Evolutionary conservation across 2,113 vertebrate genomes (phyloP), one percentile per base, ranked within the genome.

Genomic region (Microcebus murinus): DNA sequence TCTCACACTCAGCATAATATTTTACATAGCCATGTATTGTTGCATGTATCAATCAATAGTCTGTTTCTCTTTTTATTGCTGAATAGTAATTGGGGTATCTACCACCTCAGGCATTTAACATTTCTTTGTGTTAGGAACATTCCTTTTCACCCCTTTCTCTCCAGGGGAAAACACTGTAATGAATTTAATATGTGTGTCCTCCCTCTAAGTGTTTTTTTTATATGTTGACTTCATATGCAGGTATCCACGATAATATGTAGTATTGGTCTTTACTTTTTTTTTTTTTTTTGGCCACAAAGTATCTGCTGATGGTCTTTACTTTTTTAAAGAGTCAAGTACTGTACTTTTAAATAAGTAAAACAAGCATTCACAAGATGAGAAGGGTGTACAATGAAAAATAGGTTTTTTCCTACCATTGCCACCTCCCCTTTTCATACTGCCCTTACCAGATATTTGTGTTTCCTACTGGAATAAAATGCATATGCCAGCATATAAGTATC

Each of bases 301-400:
- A n/a, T n/a, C n/a, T n/a, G n/a, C n/a, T n/a, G n/a, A n/a, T 84
- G 11, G 21, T 96, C 61, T 79, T 61, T 90, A 12, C 59, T 71
- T 89, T 92, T 84, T 93, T 80, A 67, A 57, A 90, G 31, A 34
- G 42, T 36, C 8, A 27, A 0, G 61, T 48, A 48, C 14, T 74
- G 7, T 74, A 48, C 63, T 93, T 92, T 85, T 73, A 73, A 95
- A 65, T 34, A 91, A 87, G 42, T 52, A 73, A 83, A 71, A 52
- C 39, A 48, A 83, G 52, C 31, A 84, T 88, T 87, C 27, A 70
- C 89, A 81, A n/a, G 31, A 89, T 89, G 59, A 52, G 77, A 70
- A 34, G 42, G 14, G 4, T n/a, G 14, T 55, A 77, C 31, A 94
- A 2, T 73, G 36, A 67, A 50, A 71, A 67, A 50, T 27, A 81